Base-by-base conservation (phyloP, 2,113 vertebrate genomes). In the Ammodramus savannarum region DNA sequence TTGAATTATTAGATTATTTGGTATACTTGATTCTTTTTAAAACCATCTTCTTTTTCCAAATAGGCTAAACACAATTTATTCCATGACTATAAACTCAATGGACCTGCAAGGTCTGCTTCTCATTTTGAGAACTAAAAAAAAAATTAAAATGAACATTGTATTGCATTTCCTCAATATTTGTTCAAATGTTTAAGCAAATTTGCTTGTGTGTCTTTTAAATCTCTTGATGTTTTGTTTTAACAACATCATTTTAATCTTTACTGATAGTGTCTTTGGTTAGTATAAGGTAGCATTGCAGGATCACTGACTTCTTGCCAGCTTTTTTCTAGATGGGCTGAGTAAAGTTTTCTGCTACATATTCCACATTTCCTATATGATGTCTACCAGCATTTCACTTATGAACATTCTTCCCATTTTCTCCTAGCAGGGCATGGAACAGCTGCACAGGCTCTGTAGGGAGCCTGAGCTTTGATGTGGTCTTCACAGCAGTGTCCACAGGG, bases 71-170 rank as follows among this genome's bases (percentile, higher is more conserved):
- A 34, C 1, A 55, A 14, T 72, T 94, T 78, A 31, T 74, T 78
- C 49, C 16, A 39, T 57, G 3, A 32, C 57, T 82, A 32, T 46
- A 75, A 72, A 72, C 17, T 41, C 26, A 67, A 14, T 27, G 14
- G 39, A 77, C 26, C 11, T 46, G 4, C n/a, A 58, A 43, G n/a
- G 61, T 66, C 51, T 79, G 23, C 26, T 4, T 78, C 23, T 67
- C 15, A n/a, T 82, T 82, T 39, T 57, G 32, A 9, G n/a, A 86
- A 73, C 3, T 23, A 20, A 58, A 92, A 71, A 13, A 52, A 32
- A 29, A 13, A 19, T 6, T 3, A 22, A 57, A n/a, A 22, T 4
- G 0, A 38, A 48, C 1, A 44, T 43, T 46, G 9, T 27, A 41
- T 32, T 75, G 26, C 79, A 59, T 46, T 75, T 68, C 57, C 16